phyloP scores from a whole-genome alignment of 2,888 invertebrate genomes.

The Carterocephalus palaemon region DNA sequence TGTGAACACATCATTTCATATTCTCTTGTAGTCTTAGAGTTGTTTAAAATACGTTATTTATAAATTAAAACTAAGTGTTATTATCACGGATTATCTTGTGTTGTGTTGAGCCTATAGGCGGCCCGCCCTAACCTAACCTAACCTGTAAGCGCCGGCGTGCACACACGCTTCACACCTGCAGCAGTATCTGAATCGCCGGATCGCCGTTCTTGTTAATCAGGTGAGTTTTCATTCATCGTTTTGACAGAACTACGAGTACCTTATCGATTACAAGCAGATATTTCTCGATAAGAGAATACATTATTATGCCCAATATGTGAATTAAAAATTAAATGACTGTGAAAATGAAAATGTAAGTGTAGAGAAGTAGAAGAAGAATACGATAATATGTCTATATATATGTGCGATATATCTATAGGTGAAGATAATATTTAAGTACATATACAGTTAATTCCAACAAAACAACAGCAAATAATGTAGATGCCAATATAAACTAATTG shows the following conservation, averaged over 20 bases:
- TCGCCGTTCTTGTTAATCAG: constrained; percentile 30
- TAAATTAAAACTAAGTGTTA: constrained; percentile 8
- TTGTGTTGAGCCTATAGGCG: constrained; percentile 25
- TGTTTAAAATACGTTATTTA: constrained; percentile 6
- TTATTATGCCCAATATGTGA: too few relatives aligned
- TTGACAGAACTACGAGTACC: constrained; percentile 1
- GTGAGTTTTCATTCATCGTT: constrained; percentile 37
- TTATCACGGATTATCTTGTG: constrained; percentile 25
- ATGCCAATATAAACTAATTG: too few relatives aligned
- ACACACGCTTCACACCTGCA: constrained; percentile 24
- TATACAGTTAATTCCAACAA: too few relatives aligned
- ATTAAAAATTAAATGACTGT: too few relatives aligned
- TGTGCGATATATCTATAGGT: too few relatives aligned
- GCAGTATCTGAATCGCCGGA: constrained; percentile 27
- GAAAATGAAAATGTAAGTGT: too few relatives aligned
- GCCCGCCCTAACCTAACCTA: constrained; percentile 3
- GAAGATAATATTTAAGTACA: too few relatives aligned
- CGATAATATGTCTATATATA: too few relatives aligned
- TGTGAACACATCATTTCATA: constrained; percentile 17
- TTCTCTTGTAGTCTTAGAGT: background rate
- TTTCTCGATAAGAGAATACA: too few relatives aligned
- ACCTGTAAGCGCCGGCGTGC: constrained; percentile 21
- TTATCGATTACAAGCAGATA: too few relatives aligned
- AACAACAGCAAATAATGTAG: too few relatives aligned
- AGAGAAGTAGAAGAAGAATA: too few relatives aligned